Evolutionary conservation across 2,888 invertebrate genomes (phyloP).

Genomic region (Ametastegia equiseti): DNA sequence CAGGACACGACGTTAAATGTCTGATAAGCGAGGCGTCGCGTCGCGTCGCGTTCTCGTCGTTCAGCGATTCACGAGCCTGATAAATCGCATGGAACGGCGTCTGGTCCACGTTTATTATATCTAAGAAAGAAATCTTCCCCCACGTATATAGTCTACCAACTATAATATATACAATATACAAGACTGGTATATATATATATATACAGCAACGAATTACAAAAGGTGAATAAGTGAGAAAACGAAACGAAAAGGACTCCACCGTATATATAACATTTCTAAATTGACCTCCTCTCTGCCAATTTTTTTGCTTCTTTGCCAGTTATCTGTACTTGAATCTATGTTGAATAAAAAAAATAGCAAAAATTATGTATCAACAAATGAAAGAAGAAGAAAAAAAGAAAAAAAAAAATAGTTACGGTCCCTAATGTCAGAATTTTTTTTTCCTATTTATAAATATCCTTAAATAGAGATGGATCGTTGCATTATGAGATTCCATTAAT

Average conservation of each 20-base stretch:
- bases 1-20: background rate
- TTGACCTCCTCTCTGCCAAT: too few species aligned
- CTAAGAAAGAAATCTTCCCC: conserved; percentile 47
- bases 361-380: too few species aligned
- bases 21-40: conserved; percentile 26
- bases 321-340: too few species aligned
- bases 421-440: too few species aligned
- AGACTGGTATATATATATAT: background rate
- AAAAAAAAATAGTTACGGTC: too few species aligned
- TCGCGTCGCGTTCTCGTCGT: background rate
- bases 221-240: background rate
- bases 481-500: too few species aligned
- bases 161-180: too few species aligned
- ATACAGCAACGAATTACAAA: background rate
- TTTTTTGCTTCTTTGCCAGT: too few species aligned
- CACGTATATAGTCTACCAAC: conserved; percentile 1
- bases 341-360: too few species aligned
- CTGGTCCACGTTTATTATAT: conserved; percentile 38
- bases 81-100: conserved; percentile 53
- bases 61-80: conserved; percentile 46
- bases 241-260: background rate
- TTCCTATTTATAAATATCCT: too few species aligned
- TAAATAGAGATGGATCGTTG: too few species aligned
- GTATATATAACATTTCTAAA: background rate
- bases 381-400: too few species aligned